Conservation (phyloP, 2,113 vertebrate species). For the Nyctereutes procyonoides region DNA sequence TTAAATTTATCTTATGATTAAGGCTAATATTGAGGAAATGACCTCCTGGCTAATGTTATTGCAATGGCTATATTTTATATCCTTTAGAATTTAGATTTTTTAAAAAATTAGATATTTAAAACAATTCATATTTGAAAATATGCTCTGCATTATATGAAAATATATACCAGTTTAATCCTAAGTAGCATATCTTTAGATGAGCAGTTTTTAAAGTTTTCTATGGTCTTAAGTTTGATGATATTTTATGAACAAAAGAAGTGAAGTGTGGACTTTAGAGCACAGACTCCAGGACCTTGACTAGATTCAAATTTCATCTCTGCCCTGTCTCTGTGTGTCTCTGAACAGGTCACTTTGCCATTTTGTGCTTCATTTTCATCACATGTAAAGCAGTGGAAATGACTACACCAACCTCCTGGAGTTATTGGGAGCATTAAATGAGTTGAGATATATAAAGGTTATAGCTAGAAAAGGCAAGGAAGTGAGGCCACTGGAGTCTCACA, state of each 20-base stretch:
- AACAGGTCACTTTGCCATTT: neutral
- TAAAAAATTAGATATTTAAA: neutral
- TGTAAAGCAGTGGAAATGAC: neutral
- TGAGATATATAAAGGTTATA: neutral
- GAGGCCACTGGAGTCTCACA: neutral
- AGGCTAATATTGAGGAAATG: neutral
- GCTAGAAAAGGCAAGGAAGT: neutral
- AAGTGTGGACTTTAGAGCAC: neutral
- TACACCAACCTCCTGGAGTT: neutral
- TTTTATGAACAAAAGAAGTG: neutral
- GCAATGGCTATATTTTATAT: slow-evolving; percentile 2
- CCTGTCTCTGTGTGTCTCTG: neutral
- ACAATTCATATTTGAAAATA: neutral
- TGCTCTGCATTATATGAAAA: neutral
- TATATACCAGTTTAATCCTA: neutral
- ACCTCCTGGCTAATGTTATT: neutral
- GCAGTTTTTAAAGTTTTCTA: neutral
- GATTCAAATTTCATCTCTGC: neutral
- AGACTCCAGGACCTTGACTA: neutral
- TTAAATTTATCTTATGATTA: neutral
- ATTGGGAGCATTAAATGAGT: neutral
- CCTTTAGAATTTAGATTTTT: neutral
- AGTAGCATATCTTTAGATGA: neutral
- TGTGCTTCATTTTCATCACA: neutral
- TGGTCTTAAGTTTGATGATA: neutral